Percentiles rank a stretch among this genome's conserved stretches.
These are phyloP conservation scores for Limnephilus auricula DNA, from an alignment of 2,888 invertebrate genomes.

Conservation along the genomic window DNA sequence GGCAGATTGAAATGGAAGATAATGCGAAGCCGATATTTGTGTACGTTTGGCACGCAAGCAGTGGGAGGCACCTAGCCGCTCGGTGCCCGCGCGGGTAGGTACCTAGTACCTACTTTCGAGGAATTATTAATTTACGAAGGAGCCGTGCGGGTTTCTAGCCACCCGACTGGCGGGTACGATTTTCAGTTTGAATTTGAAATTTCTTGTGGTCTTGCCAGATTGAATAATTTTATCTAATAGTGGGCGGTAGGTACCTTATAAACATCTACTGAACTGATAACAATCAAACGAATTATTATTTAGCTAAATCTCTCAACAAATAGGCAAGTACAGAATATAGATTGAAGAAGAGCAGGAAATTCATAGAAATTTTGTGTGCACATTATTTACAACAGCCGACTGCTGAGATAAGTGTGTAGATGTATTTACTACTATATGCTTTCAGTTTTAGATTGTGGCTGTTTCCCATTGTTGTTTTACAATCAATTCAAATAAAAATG, in stretches of 20 bases:
- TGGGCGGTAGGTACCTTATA: not conserved
- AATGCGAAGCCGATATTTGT: slow-evolving; percentile 65
- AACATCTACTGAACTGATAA: not conserved
- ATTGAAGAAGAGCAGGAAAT: too few relatives aligned
- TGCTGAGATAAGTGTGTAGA: not conserved
- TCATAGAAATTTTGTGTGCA: not conserved
- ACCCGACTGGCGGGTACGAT: not conserved
- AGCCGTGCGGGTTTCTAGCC: slow-evolving; percentile 18
- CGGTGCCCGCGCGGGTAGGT: not conserved
- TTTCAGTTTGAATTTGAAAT: slow-evolving; percentile 7
- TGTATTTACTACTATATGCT: too few relatives aligned
- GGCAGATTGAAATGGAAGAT: slow-evolving; percentile 60
- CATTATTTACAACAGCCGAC: not conserved
- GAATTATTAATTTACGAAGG: not conserved
- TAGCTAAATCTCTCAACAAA: too few relatives aligned
- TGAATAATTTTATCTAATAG: not conserved
- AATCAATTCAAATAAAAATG: not conserved
- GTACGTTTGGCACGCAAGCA: slow-evolving; percentile 48
- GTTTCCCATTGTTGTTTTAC: not conserved
- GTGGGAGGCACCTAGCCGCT: slow-evolving; percentile 21
- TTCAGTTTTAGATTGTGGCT: too few relatives aligned
- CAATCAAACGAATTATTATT: too few relatives aligned
- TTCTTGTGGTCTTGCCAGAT: not conserved
- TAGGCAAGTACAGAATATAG: too few relatives aligned
- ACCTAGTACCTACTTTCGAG: not conserved